Evolutionary conservation across 2,113 vertebrate species (phyloP), one percentile per base, ranked within the genome.

Genomic region (Macquaria australasica): DNA sequence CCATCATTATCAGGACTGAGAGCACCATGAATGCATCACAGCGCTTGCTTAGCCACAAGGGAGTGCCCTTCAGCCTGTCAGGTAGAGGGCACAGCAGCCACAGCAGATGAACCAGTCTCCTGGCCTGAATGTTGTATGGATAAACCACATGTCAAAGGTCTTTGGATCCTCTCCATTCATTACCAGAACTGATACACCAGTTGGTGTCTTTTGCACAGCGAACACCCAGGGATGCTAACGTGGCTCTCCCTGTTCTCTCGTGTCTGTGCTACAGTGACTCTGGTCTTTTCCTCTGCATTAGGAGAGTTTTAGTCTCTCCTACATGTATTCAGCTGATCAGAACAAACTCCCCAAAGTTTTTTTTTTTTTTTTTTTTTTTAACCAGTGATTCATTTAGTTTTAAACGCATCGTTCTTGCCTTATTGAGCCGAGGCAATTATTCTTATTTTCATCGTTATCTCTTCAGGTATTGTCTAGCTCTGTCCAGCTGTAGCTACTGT

Each of bases 381-480:
- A 9, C n/a, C 21, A 20, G 0, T 14, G 3, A n/a, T 15, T 10
- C 0, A 20, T 10, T 63, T 85, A 74, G 1, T 12, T 66, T n/a
- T 34, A 56, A 76, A 77, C 8, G 18, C 14, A 50, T 3, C 8
- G 5, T 41, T 23, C 4, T 67, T 48, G 1, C 4, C 11, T 45
- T 4, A 7, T 2, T 0, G 11, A 39, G 18, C 12, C 0, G 4
- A 51, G 9, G 25, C 1, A 1, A 2, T 39, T 31, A 0, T 21
- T 3, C 3, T 15, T 39, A 14, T 50, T 50, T 51, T 7, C 6
- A 18, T 72, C 10, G 51, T 14, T 68, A 11, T 10, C 43, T 73
- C 59, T 48, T 28, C 88, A 99, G 98, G 98, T 3, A 95, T 97
- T 34, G 97, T 99, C 18, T 23, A 4, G 53, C 8, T 8, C 51